Evolutionary conservation across 2,113 vertebrate genomes (phyloP).

Genomic region (Xyliphius kryptos): DNA sequence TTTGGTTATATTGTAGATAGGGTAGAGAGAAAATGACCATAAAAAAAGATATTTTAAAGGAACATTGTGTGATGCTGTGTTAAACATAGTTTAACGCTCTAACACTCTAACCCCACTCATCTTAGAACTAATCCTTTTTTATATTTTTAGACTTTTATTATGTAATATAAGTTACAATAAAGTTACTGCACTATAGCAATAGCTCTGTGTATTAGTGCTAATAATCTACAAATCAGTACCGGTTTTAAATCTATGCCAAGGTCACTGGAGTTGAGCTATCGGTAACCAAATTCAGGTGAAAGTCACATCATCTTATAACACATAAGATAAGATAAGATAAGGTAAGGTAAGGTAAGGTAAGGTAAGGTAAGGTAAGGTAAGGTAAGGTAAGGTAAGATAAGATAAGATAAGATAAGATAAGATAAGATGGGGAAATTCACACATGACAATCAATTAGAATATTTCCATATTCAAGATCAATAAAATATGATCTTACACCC

Average conservation of each 20-base stretch:
- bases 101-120: neutral
- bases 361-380: no score
- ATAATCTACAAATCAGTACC: neutral
- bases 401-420: no score
- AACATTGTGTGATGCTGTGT: neutral
- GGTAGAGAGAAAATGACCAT: neutral
- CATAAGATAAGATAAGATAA: no score
- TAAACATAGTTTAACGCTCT: neutral
- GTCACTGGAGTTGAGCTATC: neutral
- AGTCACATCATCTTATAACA: neutral
- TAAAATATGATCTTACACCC: no score
- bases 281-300: neutral
- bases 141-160: neutral
- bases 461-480: no score
- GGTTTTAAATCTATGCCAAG: neutral
- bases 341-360: no score
- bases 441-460: no score
- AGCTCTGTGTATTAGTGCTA: neutral
- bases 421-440: no score
- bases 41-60: neutral
- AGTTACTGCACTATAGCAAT: neutral
- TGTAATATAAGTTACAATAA: neutral
- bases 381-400: no score
- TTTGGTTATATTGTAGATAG: neutral
- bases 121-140: neutral